phyloP scores from a whole-genome alignment of 2,797 vertebrate genomes.

The Rhinoraja longicauda region DNA sequence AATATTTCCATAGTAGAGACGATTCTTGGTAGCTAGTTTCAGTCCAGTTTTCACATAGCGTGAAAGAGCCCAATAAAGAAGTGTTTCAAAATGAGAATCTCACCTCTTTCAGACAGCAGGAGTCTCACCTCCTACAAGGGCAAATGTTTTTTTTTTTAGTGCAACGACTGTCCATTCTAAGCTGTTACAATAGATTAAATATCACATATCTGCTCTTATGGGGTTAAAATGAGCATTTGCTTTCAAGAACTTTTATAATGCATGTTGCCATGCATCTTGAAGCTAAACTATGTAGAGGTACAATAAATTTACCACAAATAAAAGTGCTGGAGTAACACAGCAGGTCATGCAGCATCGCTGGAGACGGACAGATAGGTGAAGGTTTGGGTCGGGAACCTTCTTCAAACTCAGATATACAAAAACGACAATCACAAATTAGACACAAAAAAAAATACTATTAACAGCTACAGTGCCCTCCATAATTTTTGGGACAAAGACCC shows the following conservation, averaged over 20 bases:
- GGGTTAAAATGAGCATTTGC: neutral
- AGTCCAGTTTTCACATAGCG: neutral
- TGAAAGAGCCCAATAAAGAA: neutral
- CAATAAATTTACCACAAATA: neutral
- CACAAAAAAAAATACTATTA: neutral
- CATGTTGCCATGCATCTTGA: neutral
- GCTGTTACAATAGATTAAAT: neutral
- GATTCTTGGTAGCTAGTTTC: neutral
- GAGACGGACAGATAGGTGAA: too few relatives aligned
- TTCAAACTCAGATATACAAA: neutral
- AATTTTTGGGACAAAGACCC: too few relatives aligned
- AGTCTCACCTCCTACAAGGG: neutral
- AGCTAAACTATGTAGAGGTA: neutral
- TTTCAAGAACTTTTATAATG: neutral
- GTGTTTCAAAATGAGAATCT: neutral
- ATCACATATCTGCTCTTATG: neutral
- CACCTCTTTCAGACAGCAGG: neutral
- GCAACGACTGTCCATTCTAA: neutral
- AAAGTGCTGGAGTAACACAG: too few relatives aligned
- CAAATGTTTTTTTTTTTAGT: neutral
- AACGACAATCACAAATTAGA: neutral
- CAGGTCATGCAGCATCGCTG: too few relatives aligned
- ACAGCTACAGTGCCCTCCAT: too few relatives aligned
- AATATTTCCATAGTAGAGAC: neutral
- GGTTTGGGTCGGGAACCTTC: too few relatives aligned